These are phyloP conservation scores for Lamproptera curius DNA, from an alignment of 2,888 invertebrate genomes.

Conservation along the genomic window DNA sequence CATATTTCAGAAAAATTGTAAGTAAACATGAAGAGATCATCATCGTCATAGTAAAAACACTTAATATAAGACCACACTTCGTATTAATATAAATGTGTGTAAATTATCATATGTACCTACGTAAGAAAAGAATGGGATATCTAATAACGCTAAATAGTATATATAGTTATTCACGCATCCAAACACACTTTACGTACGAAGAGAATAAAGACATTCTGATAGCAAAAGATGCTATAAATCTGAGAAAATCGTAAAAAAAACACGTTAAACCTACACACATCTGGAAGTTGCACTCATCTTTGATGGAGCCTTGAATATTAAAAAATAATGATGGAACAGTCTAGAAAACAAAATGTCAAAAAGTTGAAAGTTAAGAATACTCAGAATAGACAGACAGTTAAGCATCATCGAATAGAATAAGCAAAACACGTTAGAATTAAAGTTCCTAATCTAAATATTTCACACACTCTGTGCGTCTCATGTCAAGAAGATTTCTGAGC, in stretches of 20 bases:
- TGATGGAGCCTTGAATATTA: too few relatives aligned
- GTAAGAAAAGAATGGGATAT: conserved; percentile 43
- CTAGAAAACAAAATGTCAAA: too few relatives aligned
- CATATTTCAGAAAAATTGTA: conserved; percentile 73
- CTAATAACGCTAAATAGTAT: conserved; percentile 42
- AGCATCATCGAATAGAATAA: conserved; percentile 58
- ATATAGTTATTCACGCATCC: conserved; percentile 53
- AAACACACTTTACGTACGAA: conserved; percentile 49
- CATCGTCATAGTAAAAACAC: conserved; percentile 46
- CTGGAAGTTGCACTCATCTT: too few relatives aligned
- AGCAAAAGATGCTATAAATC: too few relatives aligned
- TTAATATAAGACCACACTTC: conserved; percentile 63
- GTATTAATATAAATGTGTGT: conserved; percentile 46
- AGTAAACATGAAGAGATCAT: conserved; percentile 70
- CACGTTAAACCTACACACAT: too few relatives aligned
- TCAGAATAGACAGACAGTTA: conserved; percentile 45
- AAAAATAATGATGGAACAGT: too few relatives aligned
- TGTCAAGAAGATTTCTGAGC: conserved; percentile 48
- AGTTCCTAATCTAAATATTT: conserved; percentile 56
- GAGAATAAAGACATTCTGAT: conserved; percentile 39
- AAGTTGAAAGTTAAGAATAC: conserved; percentile 23
- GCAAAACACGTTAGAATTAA: conserved; percentile 54
- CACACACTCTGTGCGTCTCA: conserved; percentile 39
- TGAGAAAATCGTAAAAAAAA: too few relatives aligned
- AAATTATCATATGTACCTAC: conserved; percentile 46